Base-by-base conservation (phyloP, 2,888 invertebrate species). In the Cotesia congregata region DNA sequence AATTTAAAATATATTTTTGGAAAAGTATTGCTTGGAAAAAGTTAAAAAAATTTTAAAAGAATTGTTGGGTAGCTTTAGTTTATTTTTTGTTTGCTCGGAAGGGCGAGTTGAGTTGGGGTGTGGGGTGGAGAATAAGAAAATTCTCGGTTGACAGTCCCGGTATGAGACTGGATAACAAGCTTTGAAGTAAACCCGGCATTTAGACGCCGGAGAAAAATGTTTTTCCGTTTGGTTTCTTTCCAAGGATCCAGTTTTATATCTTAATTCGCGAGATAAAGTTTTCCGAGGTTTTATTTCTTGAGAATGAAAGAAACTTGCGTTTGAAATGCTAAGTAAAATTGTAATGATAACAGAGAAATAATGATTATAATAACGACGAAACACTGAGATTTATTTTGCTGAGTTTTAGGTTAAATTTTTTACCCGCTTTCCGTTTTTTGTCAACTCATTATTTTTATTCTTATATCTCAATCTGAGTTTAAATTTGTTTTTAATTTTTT, bases 171-270 rank as follows among this genome's bases (percentile, higher is more conserved):
- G 83, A 86, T 88, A 88, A 86, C 86, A 83, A 85, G 85, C 87
- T 88, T 88, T 86, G 87, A 88, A 85, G 85, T 85, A 86, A 85
- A 83, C 82, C 85, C 85, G 82, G 85, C 85, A 84, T 86, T 86
- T 85, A 85, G 85, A 86, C 83, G 83, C 83, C 82, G 82, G 85
- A 83, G 86, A 86, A 87, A 86, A 86, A 86, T 86, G 86, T 88
- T 87, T 87, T 86, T 85, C 83, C 84, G 85, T 82, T 84, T 77
- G 79, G 78, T 84, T 85, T 81, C 82, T 81, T 77, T 65, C 78
- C 20, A 79, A 80, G 82, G 82, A 50, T 12, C 50, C 7, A 50
- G 50, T 50, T 50, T 85, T 84, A 85, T 83, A 83, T 30, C 85
- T 85, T 86, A 84, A 84, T 85, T 85, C 82, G 80, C 80, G 81